Conservation (phyloP, 2,888 invertebrate species). For the Sclerodermus sp. region DNA sequence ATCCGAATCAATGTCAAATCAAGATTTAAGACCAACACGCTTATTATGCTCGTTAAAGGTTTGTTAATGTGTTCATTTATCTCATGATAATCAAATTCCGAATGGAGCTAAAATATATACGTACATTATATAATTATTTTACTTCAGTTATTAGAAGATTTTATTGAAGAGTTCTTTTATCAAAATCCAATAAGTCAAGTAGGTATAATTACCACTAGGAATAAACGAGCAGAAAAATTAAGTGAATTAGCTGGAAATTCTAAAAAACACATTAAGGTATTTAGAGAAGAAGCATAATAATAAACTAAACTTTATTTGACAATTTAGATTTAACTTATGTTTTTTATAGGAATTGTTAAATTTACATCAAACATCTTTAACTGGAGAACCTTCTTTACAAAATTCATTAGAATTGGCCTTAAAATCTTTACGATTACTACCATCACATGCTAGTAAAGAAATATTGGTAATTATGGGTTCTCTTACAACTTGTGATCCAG, state of each 20-base stretch:
- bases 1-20: slow-evolving; percentile 92
- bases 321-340: neutral
- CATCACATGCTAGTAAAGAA: slow-evolving; percentile 94
- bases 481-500: slow-evolving; percentile 95
- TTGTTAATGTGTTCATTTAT: neutral
- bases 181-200: slow-evolving; percentile 98
- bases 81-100: too few species aligned
- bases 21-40: slow-evolving; percentile 93
- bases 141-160: slow-evolving; percentile 82
- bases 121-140: slow-evolving; percentile 11
- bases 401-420: slow-evolving; percentile 90
- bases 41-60: slow-evolving; percentile 84
- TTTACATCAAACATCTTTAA: slow-evolving; percentile 68
- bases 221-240: slow-evolving; percentile 91
- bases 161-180: slow-evolving; percentile 96
- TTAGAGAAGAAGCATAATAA: too few species aligned
- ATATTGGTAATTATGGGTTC: slow-evolving; percentile 90
- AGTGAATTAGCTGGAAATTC: slow-evolving; percentile 88
- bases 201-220: slow-evolving; percentile 86
- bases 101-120: too few species aligned
- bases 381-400: slow-evolving; percentile 94
- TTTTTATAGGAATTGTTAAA: slow-evolving; percentile 51
- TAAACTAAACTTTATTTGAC: neutral
- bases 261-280: slow-evolving; percentile 76
- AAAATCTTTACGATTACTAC: slow-evolving; percentile 82